Evolutionary conservation across 2,113 vertebrate species (phyloP), one percentile per base, ranked within the genome.

Genomic region (Heliornis fulica): DNA sequence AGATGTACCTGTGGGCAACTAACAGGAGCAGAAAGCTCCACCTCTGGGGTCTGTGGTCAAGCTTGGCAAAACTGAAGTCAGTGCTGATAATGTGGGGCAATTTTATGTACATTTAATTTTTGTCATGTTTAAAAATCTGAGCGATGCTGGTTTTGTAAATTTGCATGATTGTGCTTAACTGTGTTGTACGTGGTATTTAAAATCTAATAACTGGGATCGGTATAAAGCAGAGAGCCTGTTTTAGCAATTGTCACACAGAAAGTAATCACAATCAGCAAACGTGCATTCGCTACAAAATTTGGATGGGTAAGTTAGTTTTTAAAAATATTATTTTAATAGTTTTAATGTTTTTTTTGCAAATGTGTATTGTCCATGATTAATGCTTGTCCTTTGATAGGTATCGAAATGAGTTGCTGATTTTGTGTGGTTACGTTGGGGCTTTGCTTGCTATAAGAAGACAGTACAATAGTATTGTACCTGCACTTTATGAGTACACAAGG

Each of bases 401-500:
- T 51, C 98, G 99, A 53, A 99, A 99, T 92, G 99, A 99, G 95
- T 96, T 99, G 94, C 97, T 99, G 80, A 99, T 99, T 96, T 95
- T 99, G 26, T 99, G 98, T 95, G 99, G 99, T 53, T 99, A 99
- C 8, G 20, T 97, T 36, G 99, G 99, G 64, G 99, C 98, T n/a
- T 97, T 99, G 65, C 96, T 99, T 85, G 99, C 99, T 83, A 98
- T 99, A 85, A 97, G 98, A 90, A 98, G 99, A 93, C 98, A 98
- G 28, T 99, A 99, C 95, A 97, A 92, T 72, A 99, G 98, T 96
- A 99, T 99, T n/a, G 98, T 99, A 25, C 99, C 99, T 53, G 99
- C 99, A 48, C 98, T 99, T 66, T 99, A 99, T 56, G 99, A 99
- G 75, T 99, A 99, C 65, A 99, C 99, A 64, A 99, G 99, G 99